A percentile compares a stretch with the other conserved stretches of the same genome.
Conservation (phyloP, 2,888 invertebrate species). For the Pseudeuparius sepicola region DNA sequence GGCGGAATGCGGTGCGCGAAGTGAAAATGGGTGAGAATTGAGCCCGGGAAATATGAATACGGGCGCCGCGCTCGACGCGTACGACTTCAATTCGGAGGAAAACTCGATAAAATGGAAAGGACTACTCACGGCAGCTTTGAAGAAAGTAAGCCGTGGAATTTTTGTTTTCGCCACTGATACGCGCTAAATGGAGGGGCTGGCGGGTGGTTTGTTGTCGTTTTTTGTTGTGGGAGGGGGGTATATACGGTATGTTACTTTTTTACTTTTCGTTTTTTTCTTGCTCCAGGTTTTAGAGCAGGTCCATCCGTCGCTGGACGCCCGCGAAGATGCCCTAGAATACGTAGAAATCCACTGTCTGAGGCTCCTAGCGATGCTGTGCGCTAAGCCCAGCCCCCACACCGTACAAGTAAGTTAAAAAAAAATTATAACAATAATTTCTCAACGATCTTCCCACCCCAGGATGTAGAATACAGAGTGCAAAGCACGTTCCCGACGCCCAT, state of each 20-base stretch:
- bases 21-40: too few species aligned
- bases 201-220: too few species aligned
- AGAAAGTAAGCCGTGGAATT: conserved; percentile 80
- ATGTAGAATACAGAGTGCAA: conserved; percentile 87
- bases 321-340: conserved; percentile 84
- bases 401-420: conserved; percentile 46
- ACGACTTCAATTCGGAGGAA: conserved; percentile 83
- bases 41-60: conserved; percentile 42
- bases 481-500: conserved; percentile 92
- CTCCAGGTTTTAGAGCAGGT: conserved; percentile 79
- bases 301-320: conserved; percentile 74
- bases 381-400: conserved; percentile 72
- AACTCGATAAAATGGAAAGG: conserved; percentile 89
- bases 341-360: conserved; percentile 86
- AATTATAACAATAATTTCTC: conserved; percentile 5
- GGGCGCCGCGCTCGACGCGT: conserved; percentile 44
- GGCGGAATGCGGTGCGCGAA: too few species aligned
- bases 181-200: too few species aligned
- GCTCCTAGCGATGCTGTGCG: conserved; percentile 79
- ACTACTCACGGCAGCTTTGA: conserved; percentile 74
- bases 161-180: too few species aligned
- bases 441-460: conserved; percentile 42
- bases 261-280: too few species aligned
- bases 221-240: too few species aligned
- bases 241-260: too few species aligned